Percentiles rank a stretch among this genome's conserved stretches.
Conservation (phyloP, 2,113 vertebrate species). For the Psittacus erithacus region DNA sequence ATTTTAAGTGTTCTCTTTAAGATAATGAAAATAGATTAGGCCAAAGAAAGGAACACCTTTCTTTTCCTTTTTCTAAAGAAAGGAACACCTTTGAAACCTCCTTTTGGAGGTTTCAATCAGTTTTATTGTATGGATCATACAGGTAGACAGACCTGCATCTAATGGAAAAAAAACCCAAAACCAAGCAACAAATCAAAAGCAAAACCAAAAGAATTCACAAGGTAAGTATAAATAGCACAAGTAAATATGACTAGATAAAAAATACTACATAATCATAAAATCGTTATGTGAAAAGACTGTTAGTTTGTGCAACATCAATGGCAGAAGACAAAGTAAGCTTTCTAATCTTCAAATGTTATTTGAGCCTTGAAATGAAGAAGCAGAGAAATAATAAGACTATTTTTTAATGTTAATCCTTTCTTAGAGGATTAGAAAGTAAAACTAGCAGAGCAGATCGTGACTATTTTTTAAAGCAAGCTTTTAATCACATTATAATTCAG, state of each 20-base stretch:
- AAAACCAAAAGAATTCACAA: not conserved
- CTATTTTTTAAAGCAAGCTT: slow-evolving; percentile 48
- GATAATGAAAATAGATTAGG: not conserved
- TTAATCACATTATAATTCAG: slow-evolving; percentile 64
- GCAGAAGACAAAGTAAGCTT: slow-evolving; percentile 1
- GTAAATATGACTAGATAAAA: not conserved
- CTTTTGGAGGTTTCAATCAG: not conserved
- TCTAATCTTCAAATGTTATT: slow-evolving; percentile 31
- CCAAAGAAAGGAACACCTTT: not conserved
- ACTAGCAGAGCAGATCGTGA: slow-evolving; percentile 52
- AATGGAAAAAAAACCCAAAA: not conserved
- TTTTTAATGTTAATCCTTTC: slow-evolving; percentile 59
- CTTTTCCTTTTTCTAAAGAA: not conserved
- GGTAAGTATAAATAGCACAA: not conserved
- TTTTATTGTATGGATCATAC: not conserved
- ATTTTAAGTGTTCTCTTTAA: not conserved
- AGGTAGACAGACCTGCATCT: not conserved
- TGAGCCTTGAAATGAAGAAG: slow-evolving; percentile 14
- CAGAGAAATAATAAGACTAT: slow-evolving; percentile 25
- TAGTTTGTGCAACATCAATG: not conserved
- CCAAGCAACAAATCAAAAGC: not conserved
- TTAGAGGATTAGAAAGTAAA: slow-evolving; percentile 60
- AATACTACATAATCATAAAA: not conserved
- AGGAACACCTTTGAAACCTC: not conserved
- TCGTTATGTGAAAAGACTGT: not conserved